Conservation (phyloP, 1,140 invertebrate species). For the Pseudomyrmex cubaensis region DNA sequence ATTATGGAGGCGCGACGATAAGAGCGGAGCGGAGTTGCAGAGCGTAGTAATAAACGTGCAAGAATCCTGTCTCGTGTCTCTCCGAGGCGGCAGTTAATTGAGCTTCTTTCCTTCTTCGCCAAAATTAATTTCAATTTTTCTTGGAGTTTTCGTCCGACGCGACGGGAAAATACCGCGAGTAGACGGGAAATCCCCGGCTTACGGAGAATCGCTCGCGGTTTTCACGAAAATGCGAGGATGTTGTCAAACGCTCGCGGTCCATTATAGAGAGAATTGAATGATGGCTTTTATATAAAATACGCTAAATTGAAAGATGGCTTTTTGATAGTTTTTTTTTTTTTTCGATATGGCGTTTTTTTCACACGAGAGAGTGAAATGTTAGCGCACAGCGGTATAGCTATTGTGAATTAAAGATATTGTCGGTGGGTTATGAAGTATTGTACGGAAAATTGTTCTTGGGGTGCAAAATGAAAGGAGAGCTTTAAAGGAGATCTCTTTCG, state of each 20-base stretch:
- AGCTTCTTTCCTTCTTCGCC: constrained; percentile 37
- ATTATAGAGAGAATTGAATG: constrained; percentile 31
- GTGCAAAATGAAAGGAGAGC: neutral
- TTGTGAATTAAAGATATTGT: neutral
- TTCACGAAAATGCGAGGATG: neutral
- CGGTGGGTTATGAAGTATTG: neutral
- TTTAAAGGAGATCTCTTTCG: neutral
- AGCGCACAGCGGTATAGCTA: neutral
- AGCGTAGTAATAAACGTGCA: constrained; percentile 67
- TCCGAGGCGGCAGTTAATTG: constrained; percentile 62
- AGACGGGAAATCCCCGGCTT: neutral
- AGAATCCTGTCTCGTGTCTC: constrained; percentile 64
- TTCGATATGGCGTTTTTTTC: neutral
- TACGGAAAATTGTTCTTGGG: neutral
- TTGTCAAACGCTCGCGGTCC: neutral
- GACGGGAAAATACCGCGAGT: neutral
- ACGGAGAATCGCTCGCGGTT: constrained; percentile 12
- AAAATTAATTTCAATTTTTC: constrained; percentile 69
- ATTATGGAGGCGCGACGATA: constrained; percentile 62
- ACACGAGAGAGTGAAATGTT: no score
- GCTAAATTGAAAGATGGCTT: neutral
- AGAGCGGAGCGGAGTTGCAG: constrained; percentile 46
- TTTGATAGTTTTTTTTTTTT: neutral
- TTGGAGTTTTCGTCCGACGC: constrained; percentile 14
- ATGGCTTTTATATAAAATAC: constrained; percentile 9